These are phyloP conservation scores for Basileuterus tristriatus DNA, from an alignment of 2,797 vertebrate species.

Conservation along the genomic window DNA sequence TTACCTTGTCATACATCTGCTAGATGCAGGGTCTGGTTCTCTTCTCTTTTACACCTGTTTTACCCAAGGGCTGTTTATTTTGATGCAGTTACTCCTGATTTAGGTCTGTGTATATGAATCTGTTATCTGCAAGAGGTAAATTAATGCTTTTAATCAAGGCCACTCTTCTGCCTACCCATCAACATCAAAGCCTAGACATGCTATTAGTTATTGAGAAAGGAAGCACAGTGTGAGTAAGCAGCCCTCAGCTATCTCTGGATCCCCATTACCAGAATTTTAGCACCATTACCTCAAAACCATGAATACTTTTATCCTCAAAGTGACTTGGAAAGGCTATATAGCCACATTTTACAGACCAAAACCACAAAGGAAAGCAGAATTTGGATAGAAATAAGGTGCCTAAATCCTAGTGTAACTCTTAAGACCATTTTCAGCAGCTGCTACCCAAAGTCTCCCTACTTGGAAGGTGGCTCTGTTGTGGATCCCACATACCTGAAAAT, in stretches of 20 bases:
- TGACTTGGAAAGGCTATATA: constrained; percentile 10
- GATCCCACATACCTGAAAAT: background rate
- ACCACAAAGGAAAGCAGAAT: background rate
- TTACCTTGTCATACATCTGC: constrained; percentile 25
- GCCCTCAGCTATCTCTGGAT: constrained; percentile 46
- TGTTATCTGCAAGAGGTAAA: constrained; percentile 50
- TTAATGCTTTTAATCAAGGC: constrained; percentile 65
- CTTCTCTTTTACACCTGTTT: constrained; percentile 53
- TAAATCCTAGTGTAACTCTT: background rate
- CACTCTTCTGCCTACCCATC: constrained; percentile 31
- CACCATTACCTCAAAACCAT: constrained; percentile 54
- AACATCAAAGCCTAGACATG: constrained; percentile 63
- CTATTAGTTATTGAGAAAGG: constrained; percentile 59
- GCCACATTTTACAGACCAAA: constrained; percentile 33
- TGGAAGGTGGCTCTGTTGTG: background rate
- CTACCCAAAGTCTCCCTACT: background rate
- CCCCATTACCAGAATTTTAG: constrained; percentile 60
- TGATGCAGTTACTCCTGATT: constrained; percentile 51
- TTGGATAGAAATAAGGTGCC: background rate
- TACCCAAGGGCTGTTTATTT: constrained; percentile 47
- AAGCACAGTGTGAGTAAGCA: constrained; percentile 41
- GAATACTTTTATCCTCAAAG: constrained; percentile 61
- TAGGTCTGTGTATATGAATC: constrained; percentile 55
- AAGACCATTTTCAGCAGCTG: background rate
- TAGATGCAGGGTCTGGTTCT: constrained; percentile 35